Evolutionary conservation across 2,797 vertebrate species (phyloP).

Genomic region (Psittacula derbiana): DNA sequence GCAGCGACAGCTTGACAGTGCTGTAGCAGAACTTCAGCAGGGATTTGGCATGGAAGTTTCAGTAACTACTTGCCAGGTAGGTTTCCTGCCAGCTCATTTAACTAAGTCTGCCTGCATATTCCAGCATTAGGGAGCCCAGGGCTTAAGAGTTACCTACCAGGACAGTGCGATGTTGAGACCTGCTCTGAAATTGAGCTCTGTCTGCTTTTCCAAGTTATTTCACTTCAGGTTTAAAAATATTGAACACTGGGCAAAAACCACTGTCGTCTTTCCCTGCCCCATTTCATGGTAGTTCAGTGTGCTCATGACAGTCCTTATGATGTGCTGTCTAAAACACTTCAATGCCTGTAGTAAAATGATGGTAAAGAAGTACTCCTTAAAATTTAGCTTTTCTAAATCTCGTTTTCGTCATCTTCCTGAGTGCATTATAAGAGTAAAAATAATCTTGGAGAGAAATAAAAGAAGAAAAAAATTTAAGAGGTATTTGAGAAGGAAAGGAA

Average conservation of each 20-base stretch:
- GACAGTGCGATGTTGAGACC: rapidly evolving
- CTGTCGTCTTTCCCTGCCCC: rapidly evolving
- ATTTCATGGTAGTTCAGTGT: background rate
- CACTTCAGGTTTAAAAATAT: background rate
- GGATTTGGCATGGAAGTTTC: background rate
- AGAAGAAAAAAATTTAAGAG: background rate
- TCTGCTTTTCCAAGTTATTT: background rate
- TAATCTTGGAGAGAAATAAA: background rate
- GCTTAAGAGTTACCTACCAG: background rate
- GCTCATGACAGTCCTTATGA: background rate
- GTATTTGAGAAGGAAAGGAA: background rate
- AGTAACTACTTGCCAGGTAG: background rate
- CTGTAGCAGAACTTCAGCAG: background rate
- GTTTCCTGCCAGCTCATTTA: background rate
- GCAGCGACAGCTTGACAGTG: background rate
- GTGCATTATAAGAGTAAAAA: background rate
- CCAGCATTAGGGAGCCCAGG: background rate
- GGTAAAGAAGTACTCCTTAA: background rate
- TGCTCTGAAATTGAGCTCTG: background rate
- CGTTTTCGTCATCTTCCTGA: background rate
- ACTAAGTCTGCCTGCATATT: background rate
- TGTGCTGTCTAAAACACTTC: background rate
- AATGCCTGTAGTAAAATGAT: background rate
- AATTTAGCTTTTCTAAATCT: background rate
- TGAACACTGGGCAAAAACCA: background rate